Conservation (phyloP, 2,888 invertebrate species). For the Chironomus tentans region DNA sequence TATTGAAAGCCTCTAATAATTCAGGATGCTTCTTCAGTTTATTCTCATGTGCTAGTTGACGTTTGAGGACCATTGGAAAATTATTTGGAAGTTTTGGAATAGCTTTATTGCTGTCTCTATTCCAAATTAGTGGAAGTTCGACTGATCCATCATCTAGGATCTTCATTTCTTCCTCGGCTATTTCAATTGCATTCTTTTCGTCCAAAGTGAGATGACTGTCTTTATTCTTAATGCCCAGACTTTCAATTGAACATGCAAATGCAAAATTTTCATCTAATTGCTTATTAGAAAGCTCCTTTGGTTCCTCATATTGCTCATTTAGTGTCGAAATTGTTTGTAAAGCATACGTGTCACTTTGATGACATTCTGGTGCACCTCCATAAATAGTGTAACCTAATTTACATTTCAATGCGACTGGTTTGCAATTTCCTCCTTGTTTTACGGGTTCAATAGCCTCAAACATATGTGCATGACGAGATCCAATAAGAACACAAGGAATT, state of each 20-base stretch:
- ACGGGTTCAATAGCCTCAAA: neutral
- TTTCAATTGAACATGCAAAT: conserved; percentile 2
- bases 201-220: neutral
- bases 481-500: neutral
- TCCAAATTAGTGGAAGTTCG: conserved; percentile 31
- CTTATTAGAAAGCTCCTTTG: neutral
- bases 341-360: neutral
- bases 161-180: conserved; percentile 28
- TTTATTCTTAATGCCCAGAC: neutral
- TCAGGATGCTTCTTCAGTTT: conserved; percentile 29
- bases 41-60: conserved; percentile 29
- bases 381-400: conserved; percentile 9
- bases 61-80: conserved; percentile 29
- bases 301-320: neutral
- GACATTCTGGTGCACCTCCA: neutral
- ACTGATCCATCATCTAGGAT: neutral
- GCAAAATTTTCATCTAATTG: conserved; percentile 15
- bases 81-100: conserved; percentile 30
- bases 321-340: neutral
- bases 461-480: neutral
- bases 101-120: neutral
- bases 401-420: conserved; percentile 3
- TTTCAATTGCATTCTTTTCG: neutral
- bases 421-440: neutral
- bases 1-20: conserved; percentile 28